Conservation (phyloP, 1,140 invertebrate genomes). For the Cherax quadricarinatus region DNA sequence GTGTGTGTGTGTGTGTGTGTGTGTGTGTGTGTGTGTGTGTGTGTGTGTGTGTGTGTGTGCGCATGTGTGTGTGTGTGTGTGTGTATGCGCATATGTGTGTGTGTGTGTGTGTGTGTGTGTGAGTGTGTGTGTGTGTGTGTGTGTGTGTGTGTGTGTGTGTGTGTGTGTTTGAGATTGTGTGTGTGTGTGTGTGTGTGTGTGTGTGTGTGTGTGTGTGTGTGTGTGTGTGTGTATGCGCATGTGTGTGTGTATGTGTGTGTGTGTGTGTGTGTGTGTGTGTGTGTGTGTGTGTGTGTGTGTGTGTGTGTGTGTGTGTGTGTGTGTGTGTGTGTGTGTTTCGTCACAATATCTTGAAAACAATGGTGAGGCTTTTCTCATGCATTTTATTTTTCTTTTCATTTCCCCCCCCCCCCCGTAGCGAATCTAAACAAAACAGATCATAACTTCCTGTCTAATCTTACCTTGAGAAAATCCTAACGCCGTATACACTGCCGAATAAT, state of each 20-base stretch:
- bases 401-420: too few species aligned
- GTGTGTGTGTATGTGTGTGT: conserved; percentile 23
- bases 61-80: conserved; percentile 19
- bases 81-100: conserved; percentile 1
- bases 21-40: not conserved
- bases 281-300: conserved; percentile 10
- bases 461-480: too few species aligned
- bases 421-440: too few species aligned
- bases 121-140: conserved; percentile 12
- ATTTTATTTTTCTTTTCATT: too few species aligned
- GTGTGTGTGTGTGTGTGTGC: conserved; percentile 4
- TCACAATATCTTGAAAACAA: too few species aligned
- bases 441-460: too few species aligned
- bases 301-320: not conserved
- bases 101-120: not conserved
- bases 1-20: conserved; percentile 13
- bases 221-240: not conserved
- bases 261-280: conserved; percentile 13
- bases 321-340: not conserved
- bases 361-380: too few species aligned
- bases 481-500: too few species aligned
- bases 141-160: conserved; percentile 5
- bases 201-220: not conserved
- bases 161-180: conserved; percentile 16
- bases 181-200: not conserved